Conservation (phyloP, 2,888 invertebrate genomes). For the Ditylenchus weischeri region DNA sequence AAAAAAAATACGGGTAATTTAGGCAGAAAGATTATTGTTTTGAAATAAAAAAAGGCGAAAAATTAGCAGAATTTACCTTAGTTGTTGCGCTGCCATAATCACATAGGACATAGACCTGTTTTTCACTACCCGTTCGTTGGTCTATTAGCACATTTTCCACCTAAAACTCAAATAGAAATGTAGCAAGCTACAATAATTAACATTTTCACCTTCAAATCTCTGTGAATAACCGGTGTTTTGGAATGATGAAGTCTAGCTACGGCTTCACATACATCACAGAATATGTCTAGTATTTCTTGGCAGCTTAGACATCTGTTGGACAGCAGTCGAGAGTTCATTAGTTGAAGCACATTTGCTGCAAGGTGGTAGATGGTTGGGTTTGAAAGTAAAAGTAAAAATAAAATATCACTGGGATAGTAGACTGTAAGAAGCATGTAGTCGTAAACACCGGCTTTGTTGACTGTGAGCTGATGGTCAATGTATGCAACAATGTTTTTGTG, state of each 20-base stretch:
- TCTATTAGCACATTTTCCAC: conserved; percentile 82
- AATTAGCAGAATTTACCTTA: conserved; percentile 60
- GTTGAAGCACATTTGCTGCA: conserved; percentile 72
- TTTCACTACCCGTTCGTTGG: conserved; percentile 68
- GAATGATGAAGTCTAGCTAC: conserved; percentile 85
- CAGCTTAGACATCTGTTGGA: conserved; percentile 59
- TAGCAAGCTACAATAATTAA: neutral
- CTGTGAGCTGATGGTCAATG: conserved; percentile 77
- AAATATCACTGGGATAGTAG: conserved; percentile 68
- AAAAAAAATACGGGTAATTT: no score
- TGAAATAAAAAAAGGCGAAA: no score
- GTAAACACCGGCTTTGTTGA: conserved; percentile 76
- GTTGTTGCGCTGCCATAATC: conserved; percentile 92
- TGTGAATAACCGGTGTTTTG: conserved; percentile 85
- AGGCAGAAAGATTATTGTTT: no score
- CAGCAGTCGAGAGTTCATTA: conserved; percentile 74
- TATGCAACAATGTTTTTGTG: conserved; percentile 86
- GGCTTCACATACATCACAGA: conserved; percentile 86
- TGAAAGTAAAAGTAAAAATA: neutral
- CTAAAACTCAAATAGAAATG: no score
- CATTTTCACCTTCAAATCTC: conserved; percentile 75
- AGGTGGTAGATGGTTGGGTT: no score
- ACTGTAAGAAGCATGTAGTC: conserved; percentile 84
- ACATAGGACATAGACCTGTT: conserved; percentile 73
- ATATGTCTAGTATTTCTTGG: conserved; percentile 75